phyloP scores from a whole-genome alignment of 2,888 invertebrate species.

The Pinctada fucata region DNA sequence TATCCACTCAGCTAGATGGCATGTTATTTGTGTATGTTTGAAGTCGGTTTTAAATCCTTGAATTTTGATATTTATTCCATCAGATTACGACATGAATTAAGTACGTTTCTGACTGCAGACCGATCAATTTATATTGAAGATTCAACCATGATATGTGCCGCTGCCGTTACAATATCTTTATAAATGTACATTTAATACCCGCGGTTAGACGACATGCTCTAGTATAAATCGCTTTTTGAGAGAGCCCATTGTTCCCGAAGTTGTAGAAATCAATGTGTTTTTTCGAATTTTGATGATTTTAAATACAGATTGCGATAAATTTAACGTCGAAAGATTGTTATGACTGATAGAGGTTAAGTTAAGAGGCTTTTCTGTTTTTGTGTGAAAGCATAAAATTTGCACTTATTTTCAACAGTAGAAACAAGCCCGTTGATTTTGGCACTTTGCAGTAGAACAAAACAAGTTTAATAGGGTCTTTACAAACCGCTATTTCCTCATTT shows the following conservation, averaged over 20 bases:
- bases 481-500: too few relatives aligned
- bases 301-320: slow-evolving; percentile 1
- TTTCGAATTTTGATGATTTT: neutral
- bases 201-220: neutral
- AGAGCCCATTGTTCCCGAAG: neutral
- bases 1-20: neutral
- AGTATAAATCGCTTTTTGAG: neutral
- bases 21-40: neutral
- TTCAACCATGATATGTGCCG: neutral
- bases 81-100: neutral
- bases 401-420: neutral
- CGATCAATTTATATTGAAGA: slow-evolving; percentile 1
- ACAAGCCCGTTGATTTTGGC: neutral
- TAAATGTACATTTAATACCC: neutral
- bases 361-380: neutral
- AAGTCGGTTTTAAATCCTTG: slow-evolving; percentile 1
- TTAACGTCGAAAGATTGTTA: neutral
- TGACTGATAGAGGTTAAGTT: neutral
- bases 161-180: neutral
- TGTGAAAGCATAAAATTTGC: neutral
- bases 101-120: neutral
- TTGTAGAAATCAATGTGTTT: neutral
- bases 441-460: too few relatives aligned
- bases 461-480: too few relatives aligned
- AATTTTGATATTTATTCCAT: neutral